Percentiles rank a stretch among this genome's conserved stretches.
Evolutionary conservation across 1,140 invertebrate species (phyloP).

Genomic region (Rhopalosiphum maidis): DNA sequence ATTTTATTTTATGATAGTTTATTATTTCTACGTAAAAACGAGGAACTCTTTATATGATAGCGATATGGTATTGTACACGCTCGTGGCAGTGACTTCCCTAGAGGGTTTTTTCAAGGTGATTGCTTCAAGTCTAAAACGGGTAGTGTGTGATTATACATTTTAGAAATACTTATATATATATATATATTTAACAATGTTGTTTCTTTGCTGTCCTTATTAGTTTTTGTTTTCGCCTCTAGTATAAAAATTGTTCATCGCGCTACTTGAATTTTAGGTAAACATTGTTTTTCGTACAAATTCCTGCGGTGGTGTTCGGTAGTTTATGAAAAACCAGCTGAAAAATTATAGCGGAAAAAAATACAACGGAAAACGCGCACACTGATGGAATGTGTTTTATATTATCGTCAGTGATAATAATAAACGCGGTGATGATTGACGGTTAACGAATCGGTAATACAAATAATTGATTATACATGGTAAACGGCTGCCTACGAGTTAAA

Average conservation of each 20-base stretch:
- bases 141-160: neutral
- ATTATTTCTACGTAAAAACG: neutral
- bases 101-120: neutral
- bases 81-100: neutral
- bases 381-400: neutral
- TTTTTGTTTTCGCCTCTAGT: neutral
- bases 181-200: neutral
- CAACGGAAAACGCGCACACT: neutral
- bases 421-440: neutral
- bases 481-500: neutral
- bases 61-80: neutral
- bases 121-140: neutral
- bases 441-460: neutral
- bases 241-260: neutral
- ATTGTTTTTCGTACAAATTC: neutral
- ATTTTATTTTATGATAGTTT: no score
- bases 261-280: neutral
- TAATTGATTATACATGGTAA: neutral
- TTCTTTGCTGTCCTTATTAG: neutral
- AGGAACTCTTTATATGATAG: neutral
- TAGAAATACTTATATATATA: neutral
- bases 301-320: no score
- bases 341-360: neutral
- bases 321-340: no score
- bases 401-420: neutral